Base-by-base conservation (phyloP, 2,797 vertebrate genomes). In the Synanceia verrucosa region DNA sequence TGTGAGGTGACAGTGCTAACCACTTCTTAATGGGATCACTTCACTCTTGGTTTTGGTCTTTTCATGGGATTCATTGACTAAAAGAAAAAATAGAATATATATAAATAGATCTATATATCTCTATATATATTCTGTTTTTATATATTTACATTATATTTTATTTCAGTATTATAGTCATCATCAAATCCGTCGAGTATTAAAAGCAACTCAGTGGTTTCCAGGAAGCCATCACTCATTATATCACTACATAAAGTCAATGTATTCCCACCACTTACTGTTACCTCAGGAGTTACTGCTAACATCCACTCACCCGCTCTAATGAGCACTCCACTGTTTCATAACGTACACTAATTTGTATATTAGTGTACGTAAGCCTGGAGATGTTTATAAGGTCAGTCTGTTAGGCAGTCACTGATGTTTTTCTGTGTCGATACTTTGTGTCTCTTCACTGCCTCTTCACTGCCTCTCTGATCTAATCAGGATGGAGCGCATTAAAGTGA, bases 401-500 rank as follows among this genome's bases (percentile, higher is more conserved):
- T 71, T 52, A 23, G 53, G 31, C 33, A 41, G 36, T 53, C 36
- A 4, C 61, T 65, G 12, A 77, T 81, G 77, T 70, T 78, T 53
- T 51, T 70, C 63, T 59, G 67, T 84, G 86, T 85, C 79, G 3
- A 79, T 87, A 73, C 81, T 58, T 9, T 0, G 60, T 58, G 66
- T 78, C 73, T 88, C 82, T 81, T 83, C 73, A 70, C 66, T 57
- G 78, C 86, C 73, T 88, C 82, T 81, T 83, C 73, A 70, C 66
- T 57, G 78, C 86, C 79, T 88, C 85, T 94, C 84, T 91, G 75
- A 81, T 93, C 82, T 82, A 88, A 86, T 85, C 91, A 99, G 98
- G 94, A 99, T 99, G 98, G 98, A 99, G 83, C 97, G 96, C 79
- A 99, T 99, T 93, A 99, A 99, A 93, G 96, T 96, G 86, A 95